Evolutionary conservation across 2,113 vertebrate species (phyloP), one percentile per base, ranked within the genome.

Genomic region (Phrynosoma blainvillii): DNA sequence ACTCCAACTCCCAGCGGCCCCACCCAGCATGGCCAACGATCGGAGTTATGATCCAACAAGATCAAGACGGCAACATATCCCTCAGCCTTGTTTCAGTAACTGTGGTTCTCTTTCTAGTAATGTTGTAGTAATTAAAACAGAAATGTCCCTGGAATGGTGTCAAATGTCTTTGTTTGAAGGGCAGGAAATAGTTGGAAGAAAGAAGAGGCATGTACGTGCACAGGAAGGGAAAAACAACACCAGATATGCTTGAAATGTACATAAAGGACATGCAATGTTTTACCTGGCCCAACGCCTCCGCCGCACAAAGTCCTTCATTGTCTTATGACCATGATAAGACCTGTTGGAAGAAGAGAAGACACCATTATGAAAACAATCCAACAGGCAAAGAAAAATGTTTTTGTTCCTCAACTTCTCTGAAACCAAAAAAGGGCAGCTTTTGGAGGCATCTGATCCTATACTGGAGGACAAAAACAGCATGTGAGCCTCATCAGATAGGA

Each of bases 241-340:
- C 47, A 47, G 14, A 47, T n/a, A 9, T 14, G 40, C 56, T 11
- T 54, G 13, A 77, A 82, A 52, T 1, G 30, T 2, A 32, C 80
- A 21, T 8, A 30, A 73, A 54, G n/a, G 56, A 40, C 4, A 5
- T 14, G 78, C 18, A 23, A 30, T 14, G 68, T 56, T 89, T 94
- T 96, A 99, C 99, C 99, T 99, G 92, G 98, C 97, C 99, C 99
- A 99, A 89, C 99, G 97, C 93, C 98, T 97, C 90, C 98, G 97
- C 85, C 99, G 96, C 30, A 99, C 99, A 91, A 99, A 99, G 94
- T 99, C 99, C 95, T 98, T 99, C 95, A 99, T 97, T 66, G 98
- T 99, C 97, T 99, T 99, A 95, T 98, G 95, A 27, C 98, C 97
- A 0, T 99, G 98, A 95, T 98, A 99, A 4, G 98, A 98, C 94